Percentiles rank a stretch among this genome's conserved stretches.
phyloP scores from a whole-genome alignment of 2,797 vertebrate species.

The Phataginus tricuspis region DNA sequence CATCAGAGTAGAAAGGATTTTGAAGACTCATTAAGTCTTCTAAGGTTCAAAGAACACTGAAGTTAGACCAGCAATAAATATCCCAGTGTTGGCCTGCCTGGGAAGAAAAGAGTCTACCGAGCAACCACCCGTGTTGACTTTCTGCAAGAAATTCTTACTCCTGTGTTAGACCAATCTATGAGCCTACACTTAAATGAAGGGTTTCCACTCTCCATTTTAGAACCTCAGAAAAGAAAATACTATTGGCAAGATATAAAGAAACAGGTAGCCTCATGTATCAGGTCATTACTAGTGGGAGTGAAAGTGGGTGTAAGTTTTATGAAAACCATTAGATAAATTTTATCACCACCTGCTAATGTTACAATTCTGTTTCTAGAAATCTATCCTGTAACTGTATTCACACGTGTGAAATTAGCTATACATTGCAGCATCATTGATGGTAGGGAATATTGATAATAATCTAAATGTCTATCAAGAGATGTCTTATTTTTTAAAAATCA shows the following conservation, averaged over 20 bases:
- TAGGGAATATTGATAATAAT: neutral
- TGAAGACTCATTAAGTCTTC: neutral
- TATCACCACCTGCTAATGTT: neutral
- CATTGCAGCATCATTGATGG: neutral
- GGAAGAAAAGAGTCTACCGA: neutral
- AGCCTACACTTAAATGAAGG: neutral
- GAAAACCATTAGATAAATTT: conserved; percentile 20
- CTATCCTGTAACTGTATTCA: neutral
- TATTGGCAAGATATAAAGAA: neutral
- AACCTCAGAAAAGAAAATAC: neutral
- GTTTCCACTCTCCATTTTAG: conserved; percentile 18
- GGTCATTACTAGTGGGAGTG: neutral
- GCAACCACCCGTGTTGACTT: neutral
- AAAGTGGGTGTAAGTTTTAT: conserved; percentile 25
- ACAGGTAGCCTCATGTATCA: neutral
- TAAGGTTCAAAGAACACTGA: neutral
- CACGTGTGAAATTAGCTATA: neutral
- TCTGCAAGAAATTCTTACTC: neutral
- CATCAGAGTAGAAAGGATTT: neutral
- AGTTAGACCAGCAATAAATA: neutral
- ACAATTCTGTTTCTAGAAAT: conserved; percentile 1
- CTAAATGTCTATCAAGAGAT: neutral
- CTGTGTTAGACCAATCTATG: neutral
- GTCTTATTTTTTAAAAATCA: neutral
- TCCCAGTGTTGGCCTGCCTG: neutral